A percentile compares a stretch with the other conserved stretches of the same genome.
These are phyloP conservation scores for Coregonus ussuriensis DNA, from an alignment of 2,797 vertebrate genomes.

Conservation along the genomic window DNA sequence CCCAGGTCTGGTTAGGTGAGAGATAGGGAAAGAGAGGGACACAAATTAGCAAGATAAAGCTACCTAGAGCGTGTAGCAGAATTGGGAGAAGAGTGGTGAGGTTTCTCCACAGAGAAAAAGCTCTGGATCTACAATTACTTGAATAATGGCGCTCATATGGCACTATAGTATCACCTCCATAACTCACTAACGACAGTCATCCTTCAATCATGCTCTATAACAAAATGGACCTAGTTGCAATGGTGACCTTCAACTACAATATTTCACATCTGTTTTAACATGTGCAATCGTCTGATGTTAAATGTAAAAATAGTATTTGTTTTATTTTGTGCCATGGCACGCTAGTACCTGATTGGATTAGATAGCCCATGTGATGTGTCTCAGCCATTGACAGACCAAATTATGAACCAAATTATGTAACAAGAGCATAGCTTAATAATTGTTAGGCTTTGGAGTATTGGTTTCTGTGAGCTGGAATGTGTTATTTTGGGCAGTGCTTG, in stretches of 20 bases:
- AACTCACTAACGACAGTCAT: not conserved
- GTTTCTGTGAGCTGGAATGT: not conserved
- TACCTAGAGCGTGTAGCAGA: not conserved
- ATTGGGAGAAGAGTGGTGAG: not conserved
- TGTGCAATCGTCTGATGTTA: not conserved
- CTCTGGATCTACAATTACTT: not conserved
- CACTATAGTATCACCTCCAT: not conserved
- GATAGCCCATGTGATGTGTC: not conserved
- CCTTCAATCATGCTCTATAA: not conserved
- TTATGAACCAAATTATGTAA: not conserved
- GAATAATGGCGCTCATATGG: not conserved
- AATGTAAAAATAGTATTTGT: not conserved
- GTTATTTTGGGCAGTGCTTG: not conserved
- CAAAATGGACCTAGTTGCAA: not conserved
- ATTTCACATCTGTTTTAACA: not conserved
- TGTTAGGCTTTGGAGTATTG: not conserved
- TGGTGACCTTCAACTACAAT: not conserved
- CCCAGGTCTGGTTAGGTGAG: not conserved
- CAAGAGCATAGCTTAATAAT: not conserved
- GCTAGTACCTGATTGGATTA: not conserved
- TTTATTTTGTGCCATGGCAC: not conserved
- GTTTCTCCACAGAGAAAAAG: not conserved
- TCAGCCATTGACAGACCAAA: not conserved
- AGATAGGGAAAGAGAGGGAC: not conserved
- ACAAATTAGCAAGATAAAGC: not conserved